These are phyloP conservation scores for Apamea sordens DNA, from an alignment of 2,888 invertebrate genomes.

Conservation along the genomic window DNA sequence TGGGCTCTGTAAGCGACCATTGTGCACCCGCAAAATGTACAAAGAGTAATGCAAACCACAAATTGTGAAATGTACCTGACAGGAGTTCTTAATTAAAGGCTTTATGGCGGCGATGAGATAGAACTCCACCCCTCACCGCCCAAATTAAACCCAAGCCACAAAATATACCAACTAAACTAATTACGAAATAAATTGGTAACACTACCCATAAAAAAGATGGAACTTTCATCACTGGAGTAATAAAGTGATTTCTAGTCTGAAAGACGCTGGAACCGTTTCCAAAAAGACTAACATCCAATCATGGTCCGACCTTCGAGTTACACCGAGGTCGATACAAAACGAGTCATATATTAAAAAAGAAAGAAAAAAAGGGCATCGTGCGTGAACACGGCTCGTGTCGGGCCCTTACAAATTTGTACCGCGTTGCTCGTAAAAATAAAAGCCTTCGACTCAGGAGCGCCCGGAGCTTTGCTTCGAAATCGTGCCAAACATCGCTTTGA, in stretches of 20 bases:
- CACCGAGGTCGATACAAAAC: slow-evolving; percentile 78
- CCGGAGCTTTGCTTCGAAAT: slow-evolving; percentile 50
- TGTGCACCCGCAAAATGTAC: slow-evolving; percentile 13
- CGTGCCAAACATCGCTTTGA: slow-evolving; percentile 54
- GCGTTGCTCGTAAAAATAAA: slow-evolving; percentile 75
- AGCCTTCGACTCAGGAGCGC: slow-evolving; percentile 50
- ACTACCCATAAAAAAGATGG: slow-evolving; percentile 29
- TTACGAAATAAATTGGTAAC: slow-evolving; percentile 24
- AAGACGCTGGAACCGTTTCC: slow-evolving; percentile 35
- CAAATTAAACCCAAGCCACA: slow-evolving; percentile 12
- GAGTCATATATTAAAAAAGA: slow-evolving; percentile 73
- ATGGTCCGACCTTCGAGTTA: slow-evolving; percentile 72
- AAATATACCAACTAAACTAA: slow-evolving; percentile 13
- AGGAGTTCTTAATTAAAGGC: slow-evolving; percentile 11
- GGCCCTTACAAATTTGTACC: slow-evolving; percentile 84
- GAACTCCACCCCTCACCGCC: not conserved
- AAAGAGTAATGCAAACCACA: slow-evolving; percentile 23
- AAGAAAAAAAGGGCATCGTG: slow-evolving; percentile 69
- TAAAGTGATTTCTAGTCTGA: slow-evolving; percentile 63
- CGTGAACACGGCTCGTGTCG: slow-evolving; percentile 77
- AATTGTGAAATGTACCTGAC: slow-evolving; percentile 18
- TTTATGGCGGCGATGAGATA: not conserved
- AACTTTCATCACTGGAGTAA: slow-evolving; percentile 59
- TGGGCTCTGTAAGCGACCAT: not conserved
- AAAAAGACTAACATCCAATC: slow-evolving; percentile 65